These are phyloP conservation scores for Philaethria dido DNA, from an alignment of 2,888 invertebrate genomes.

Conservation along the genomic window DNA sequence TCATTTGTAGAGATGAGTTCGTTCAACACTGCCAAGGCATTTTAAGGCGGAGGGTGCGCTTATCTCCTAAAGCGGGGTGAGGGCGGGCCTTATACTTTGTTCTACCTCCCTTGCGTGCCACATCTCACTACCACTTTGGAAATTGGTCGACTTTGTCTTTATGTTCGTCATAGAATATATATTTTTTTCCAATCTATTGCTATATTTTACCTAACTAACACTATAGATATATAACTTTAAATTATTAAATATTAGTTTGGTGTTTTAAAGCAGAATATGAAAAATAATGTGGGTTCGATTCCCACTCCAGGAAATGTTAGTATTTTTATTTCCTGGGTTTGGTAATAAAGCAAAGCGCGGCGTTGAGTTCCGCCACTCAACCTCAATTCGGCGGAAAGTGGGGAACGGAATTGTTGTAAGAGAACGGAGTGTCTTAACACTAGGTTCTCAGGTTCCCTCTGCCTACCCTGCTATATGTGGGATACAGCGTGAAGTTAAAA, in stretches of 20 bases:
- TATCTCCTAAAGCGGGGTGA: constrained; percentile 57
- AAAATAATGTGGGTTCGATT: too few species aligned
- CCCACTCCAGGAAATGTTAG: too few species aligned
- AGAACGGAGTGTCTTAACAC: too few species aligned
- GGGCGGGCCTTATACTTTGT: constrained; percentile 58
- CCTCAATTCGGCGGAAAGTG: too few species aligned
- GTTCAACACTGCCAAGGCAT: constrained; percentile 60
- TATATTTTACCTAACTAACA: not conserved
- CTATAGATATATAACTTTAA: not conserved
- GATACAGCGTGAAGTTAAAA: too few species aligned
- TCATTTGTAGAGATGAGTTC: constrained; percentile 56
- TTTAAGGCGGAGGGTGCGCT: constrained; percentile 67
- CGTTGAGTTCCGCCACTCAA: too few species aligned
- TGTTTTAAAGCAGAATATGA: not conserved
- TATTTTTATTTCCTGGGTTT: too few species aligned
- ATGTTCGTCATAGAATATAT: constrained; percentile 46
- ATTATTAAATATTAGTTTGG: not conserved
- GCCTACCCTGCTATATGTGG: too few species aligned
- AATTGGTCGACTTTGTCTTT: constrained; percentile 73
- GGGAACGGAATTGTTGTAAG: too few species aligned
- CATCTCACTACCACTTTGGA: constrained; percentile 77
- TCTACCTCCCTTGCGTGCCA: constrained; percentile 53
- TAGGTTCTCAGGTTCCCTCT: too few species aligned
- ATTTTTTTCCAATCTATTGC: not conserved
- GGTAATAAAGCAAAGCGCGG: too few species aligned